Percentiles rank a stretch among this genome's conserved stretches.
phyloP scores from a whole-genome alignment of 2,797 vertebrate species.

The Leptoclinus maculatus region DNA sequence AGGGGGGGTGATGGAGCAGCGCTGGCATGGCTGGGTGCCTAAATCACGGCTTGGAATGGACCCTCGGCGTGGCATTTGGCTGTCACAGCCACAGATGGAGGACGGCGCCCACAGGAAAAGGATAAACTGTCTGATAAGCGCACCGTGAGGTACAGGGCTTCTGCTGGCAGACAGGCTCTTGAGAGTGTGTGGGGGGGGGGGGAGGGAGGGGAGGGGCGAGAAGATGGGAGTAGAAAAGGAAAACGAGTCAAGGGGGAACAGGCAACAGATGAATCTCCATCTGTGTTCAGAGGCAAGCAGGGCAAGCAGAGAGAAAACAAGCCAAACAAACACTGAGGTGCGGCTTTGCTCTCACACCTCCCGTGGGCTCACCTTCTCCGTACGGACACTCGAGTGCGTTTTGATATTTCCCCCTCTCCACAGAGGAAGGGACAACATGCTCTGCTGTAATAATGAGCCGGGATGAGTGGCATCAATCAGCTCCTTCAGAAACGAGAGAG shows the following conservation, averaged over 20 bases:
- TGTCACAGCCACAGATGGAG: constrained; percentile 80
- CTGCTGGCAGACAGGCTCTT: constrained; percentile 70
- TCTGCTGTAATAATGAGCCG: constrained; percentile 48
- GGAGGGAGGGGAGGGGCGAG: not conserved
- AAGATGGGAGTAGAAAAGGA: constrained; percentile 63
- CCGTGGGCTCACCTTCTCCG: constrained; percentile 44
- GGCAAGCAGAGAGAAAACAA: constrained; percentile 55
- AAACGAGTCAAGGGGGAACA: constrained; percentile 73
- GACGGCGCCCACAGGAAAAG: constrained; percentile 75
- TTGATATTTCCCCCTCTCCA: constrained; percentile 38
- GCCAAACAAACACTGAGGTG: constrained; percentile 65
- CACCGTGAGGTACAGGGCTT: constrained; percentile 69
- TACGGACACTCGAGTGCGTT: constrained; percentile 46
- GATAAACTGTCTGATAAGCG: constrained; percentile 81
- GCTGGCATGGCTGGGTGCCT: constrained; percentile 69
- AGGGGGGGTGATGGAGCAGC: constrained; percentile 42
- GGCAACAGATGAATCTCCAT: constrained; percentile 81
- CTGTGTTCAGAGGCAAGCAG: constrained; percentile 71
- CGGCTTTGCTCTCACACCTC: constrained; percentile 53
- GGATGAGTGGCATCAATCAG: constrained; percentile 57
- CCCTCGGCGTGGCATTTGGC: constrained; percentile 68
- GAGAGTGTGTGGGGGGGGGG: constrained; percentile 7
- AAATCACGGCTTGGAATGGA: constrained; percentile 74
- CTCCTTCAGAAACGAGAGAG: constrained; percentile 15
- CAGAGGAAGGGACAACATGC: not conserved